Percentiles rank a stretch among this genome's conserved stretches.
Evolutionary conservation across 1,140 invertebrate genomes (phyloP).

Genomic region (Tetramorium parvispinum): DNA sequence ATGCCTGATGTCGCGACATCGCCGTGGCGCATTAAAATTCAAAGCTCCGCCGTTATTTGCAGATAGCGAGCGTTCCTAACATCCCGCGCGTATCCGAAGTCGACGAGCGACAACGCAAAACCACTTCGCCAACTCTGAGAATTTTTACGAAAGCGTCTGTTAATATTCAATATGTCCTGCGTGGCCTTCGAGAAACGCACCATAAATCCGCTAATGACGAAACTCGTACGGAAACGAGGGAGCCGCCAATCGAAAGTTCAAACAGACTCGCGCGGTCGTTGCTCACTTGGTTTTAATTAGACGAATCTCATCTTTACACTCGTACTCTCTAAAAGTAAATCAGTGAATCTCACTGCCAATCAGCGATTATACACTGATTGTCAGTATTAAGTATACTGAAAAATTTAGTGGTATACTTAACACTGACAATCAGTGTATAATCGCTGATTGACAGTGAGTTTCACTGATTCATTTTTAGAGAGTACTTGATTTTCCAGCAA

Average conservation of each 20-base stretch:
- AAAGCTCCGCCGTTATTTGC: conserved; percentile 43
- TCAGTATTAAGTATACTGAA: too few relatives aligned
- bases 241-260: neutral
- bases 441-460: too few relatives aligned
- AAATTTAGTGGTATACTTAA: too few relatives aligned
- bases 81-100: neutral
- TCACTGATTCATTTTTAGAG: too few relatives aligned
- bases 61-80: neutral
- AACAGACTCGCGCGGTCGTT: neutral
- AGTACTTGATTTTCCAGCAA: neutral
- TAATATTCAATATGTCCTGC: conserved; percentile 36
- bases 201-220: conserved; percentile 47
- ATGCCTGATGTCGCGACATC: conserved; percentile 22
- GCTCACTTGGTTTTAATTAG: conserved; percentile 24
- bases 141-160: conserved; percentile 37
- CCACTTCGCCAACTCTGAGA: conserved; percentile 31
- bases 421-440: too few relatives aligned
- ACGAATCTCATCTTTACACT: neutral
- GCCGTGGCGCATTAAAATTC: conserved; percentile 50
- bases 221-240: neutral
- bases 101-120: conserved; percentile 9
- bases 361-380: too few relatives aligned
- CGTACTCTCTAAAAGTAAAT: too few relatives aligned
- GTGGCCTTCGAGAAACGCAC: neutral
- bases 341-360: too few relatives aligned